Evolutionary conservation across 2,888 invertebrate species (phyloP), one percentile per base, ranked within the genome.

Genomic region (Andrena flavipes): DNA sequence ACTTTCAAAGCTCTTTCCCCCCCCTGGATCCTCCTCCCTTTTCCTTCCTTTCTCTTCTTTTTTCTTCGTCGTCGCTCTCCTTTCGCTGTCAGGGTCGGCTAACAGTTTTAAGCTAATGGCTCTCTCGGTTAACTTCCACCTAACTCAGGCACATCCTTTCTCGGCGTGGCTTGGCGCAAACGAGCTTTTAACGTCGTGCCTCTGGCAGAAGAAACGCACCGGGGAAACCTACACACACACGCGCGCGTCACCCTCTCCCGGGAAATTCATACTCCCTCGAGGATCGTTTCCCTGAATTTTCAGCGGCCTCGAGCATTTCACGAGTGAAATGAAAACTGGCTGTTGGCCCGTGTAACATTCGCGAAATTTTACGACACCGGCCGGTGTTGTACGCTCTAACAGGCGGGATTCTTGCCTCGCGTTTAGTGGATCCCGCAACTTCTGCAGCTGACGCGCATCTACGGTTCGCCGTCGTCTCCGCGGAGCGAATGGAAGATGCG

Each of bases 41-140:
- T 60, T 30, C 59, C 26, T 29, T 0, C 51, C 30, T 8, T 51
- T 23, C 56, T 10, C 56, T 16, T 10, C 23, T 20, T 56, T 30
- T 33, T 6, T 10, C 7, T 54, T 26, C 4, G 49, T 49, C 54
- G 42, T 65, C 67, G 20, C 7, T 63, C 48, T 63, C 68, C 83
- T 70, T 83, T 85, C 74, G 70, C 75, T 8, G 20, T 77, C 56
- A 54, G 69, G 76, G 60, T 48, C 35, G 56, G 60, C 86, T 89
- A 89, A 90, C 87, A 89, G 87, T 88, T 90, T 89, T 80, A 85
- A 89, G 87, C 90, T 91, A 91, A 90, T 91, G 89, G 90, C 83
- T 76, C 79, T 76, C 80, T 71, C 74, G 84, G 84, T 88, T 90
- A 89, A 86, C 89, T 87, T 87, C 68, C 82, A 86, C 82, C 76